phyloP scores from a whole-genome alignment of 1,140 invertebrate species.

The Heliconius eleuchia region DNA sequence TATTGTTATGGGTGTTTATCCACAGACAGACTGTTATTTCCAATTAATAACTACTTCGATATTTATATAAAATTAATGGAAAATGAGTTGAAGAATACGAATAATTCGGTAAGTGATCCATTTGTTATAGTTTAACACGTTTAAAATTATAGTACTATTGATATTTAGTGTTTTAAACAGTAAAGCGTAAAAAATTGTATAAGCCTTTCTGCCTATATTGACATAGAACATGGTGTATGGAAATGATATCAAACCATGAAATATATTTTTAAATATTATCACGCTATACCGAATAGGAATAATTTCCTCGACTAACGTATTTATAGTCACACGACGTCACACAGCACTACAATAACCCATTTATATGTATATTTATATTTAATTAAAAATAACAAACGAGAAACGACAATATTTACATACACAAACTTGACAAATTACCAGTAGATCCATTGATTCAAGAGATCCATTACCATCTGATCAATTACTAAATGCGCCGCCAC shows the following conservation, averaged over 20 bases:
- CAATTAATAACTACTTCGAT: conserved; percentile 31
- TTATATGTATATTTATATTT: too few species aligned
- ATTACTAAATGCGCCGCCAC: too few species aligned
- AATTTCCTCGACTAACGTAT: too few species aligned
- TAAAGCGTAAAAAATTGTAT: background rate
- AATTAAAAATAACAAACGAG: too few species aligned
- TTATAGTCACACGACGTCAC: too few species aligned
- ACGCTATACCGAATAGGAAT: too few species aligned
- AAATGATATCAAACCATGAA: background rate
- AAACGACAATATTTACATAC: too few species aligned
- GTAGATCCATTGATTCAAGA: too few species aligned
- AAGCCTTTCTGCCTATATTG: conserved; percentile 1
- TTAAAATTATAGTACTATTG: background rate
- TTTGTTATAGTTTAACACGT: background rate
- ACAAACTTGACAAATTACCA: too few species aligned
- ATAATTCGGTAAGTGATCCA: background rate
- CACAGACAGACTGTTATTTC: conserved; percentile 31
- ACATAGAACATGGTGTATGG: background rate
- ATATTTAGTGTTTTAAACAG: background rate
- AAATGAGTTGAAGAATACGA: background rate
- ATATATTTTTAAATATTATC: background rate
- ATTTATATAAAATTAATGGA: conserved; percentile 29
- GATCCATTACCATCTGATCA: too few species aligned
- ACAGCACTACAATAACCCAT: too few species aligned
- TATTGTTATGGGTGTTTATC: conserved; percentile 31